Percentiles rank a stretch among this genome's conserved stretches.
Evolutionary conservation across 2,888 invertebrate genomes (phyloP).

Genomic region (Drosophila infuscata): DNA sequence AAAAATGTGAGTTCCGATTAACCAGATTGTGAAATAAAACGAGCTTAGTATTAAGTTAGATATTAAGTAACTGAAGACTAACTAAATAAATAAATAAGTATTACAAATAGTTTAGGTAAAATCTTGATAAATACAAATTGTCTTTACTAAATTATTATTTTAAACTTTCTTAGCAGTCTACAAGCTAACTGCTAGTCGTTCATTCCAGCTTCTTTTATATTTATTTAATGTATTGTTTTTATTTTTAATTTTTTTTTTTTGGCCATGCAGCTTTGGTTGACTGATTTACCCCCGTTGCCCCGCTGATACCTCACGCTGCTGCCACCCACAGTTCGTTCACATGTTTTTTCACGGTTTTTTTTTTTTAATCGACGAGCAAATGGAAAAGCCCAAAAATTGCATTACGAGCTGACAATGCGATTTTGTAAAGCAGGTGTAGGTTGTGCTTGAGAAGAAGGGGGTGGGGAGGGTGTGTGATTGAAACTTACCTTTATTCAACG

Average conservation of each 20-base stretch:
- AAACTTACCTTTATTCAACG: slow-evolving; percentile 92
- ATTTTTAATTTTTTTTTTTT: neutral
- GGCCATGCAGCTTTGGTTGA: slow-evolving; percentile 11
- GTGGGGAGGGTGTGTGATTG: neutral
- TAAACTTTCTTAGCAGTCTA: neutral
- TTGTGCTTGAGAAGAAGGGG: neutral
- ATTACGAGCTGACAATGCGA: slow-evolving; percentile 68
- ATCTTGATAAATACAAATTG: neutral
- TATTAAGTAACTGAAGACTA: neutral
- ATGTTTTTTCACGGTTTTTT: slow-evolving; percentile 41
- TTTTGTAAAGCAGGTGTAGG: slow-evolving; percentile 41
- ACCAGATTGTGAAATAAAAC: neutral
- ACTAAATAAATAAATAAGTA: neutral
- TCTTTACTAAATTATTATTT: neutral
- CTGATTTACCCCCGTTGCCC: neutral
- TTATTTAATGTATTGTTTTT: slow-evolving; percentile 9
- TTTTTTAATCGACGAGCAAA: slow-evolving; percentile 2
- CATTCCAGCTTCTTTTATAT: neutral
- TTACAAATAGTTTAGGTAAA: neutral
- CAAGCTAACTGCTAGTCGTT: neutral
- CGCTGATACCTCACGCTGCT: neutral
- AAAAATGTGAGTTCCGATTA: neutral
- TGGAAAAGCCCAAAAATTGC: slow-evolving; percentile 46
- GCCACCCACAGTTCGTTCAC: slow-evolving; percentile 63
- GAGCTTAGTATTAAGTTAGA: neutral